A percentile compares a stretch with the other conserved stretches of the same genome.
Evolutionary conservation across 2,888 invertebrate genomes (phyloP).

Genomic region (Syritta pipiens): DNA sequence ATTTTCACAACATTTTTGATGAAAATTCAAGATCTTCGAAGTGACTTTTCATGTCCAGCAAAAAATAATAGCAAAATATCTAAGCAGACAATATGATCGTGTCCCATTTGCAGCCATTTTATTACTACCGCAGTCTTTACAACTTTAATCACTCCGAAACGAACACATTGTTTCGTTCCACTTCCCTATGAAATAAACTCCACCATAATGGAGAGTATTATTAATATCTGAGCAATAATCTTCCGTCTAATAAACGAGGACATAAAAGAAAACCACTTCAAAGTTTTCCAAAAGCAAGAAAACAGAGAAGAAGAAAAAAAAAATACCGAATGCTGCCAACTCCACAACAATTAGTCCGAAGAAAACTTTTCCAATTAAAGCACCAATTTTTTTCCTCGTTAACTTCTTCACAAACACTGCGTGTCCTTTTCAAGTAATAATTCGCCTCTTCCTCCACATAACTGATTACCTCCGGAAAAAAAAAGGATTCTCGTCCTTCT

Average conservation of each 20-base stretch:
- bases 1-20: too few relatives aligned
- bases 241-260: slow-evolving; percentile 23
- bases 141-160: too few relatives aligned
- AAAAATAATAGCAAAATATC: too few relatives aligned
- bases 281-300: slow-evolving; percentile 7
- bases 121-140: too few relatives aligned
- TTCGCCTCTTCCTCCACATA: slow-evolving; percentile 5
- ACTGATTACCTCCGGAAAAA: slow-evolving; percentile 11
- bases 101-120: too few relatives aligned
- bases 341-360: background rate
- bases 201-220: slow-evolving; percentile 16
- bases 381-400: slow-evolving; percentile 9
- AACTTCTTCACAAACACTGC: background rate
- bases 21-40: too few relatives aligned
- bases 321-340: background rate
- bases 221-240: slow-evolving; percentile 51
- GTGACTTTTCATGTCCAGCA: too few relatives aligned
- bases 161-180: too few relatives aligned
- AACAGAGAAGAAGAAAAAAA: background rate
- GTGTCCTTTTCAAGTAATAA: slow-evolving; percentile 17
- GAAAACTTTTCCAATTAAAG: slow-evolving; percentile 52
- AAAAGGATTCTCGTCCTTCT: too few relatives aligned
- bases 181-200: background rate
- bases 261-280: slow-evolving; percentile 32
- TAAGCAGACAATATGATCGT: too few relatives aligned